phyloP scores from a whole-genome alignment of 23 tunicate species.

The Halocynthia aurantium region DNA sequence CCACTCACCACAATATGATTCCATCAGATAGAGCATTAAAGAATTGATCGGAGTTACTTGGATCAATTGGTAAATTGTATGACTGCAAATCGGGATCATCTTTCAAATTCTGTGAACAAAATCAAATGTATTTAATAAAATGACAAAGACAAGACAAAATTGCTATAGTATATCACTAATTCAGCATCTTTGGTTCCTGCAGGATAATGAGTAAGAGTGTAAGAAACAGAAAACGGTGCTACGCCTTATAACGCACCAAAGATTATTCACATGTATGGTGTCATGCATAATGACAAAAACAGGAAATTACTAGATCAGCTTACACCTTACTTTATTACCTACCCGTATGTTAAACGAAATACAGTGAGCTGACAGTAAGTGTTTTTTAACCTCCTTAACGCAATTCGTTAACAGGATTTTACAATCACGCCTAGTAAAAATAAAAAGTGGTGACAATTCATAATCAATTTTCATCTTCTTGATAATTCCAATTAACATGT shows the following conservation, averaged over 20 bases:
- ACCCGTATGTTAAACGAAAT: no score
- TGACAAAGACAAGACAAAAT: neutral
- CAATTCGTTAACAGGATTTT: no score
- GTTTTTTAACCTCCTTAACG: no score
- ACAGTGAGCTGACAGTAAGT: no score
- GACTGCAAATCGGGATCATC: constrained; percentile 77
- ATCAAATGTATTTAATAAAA: neutral
- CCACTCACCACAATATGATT: constrained; percentile 60
- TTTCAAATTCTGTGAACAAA: constrained; percentile 46
- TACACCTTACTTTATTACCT: no score
- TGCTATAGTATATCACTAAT: neutral
- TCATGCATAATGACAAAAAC: neutral
- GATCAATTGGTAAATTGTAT: constrained; percentile 17
- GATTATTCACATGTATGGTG: neutral
- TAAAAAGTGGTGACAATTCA: no score
- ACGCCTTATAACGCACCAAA: neutral
- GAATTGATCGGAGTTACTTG: constrained; percentile 27
- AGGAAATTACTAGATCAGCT: no score
- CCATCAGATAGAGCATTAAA: constrained; percentile 58
- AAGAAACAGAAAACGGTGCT: no score
- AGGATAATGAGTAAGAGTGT: neutral
- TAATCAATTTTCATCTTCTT: no score
- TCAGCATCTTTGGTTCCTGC: neutral
- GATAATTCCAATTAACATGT: no score
- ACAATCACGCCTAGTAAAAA: no score